Conservation (phyloP, 1,140 invertebrate species). For the Triops cancriformis region DNA sequence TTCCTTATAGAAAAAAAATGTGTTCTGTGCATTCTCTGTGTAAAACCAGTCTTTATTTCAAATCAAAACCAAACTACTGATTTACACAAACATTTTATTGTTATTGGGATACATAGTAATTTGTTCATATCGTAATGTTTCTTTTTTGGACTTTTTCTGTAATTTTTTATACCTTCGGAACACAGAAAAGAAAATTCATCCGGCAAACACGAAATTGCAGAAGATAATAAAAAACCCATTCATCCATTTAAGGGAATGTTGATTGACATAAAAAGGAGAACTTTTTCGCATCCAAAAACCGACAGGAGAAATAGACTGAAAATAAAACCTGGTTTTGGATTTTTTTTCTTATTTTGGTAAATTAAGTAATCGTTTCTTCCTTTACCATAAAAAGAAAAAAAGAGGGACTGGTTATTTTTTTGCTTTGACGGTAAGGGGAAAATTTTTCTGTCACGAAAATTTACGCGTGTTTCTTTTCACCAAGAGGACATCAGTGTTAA, state of each 20-base stretch:
- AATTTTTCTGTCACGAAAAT: neutral
- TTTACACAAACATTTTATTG: constrained; percentile 14
- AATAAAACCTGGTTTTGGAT: neutral
- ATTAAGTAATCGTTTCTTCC: neutral
- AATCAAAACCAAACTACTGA: constrained; percentile 14
- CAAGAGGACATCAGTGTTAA: constrained; percentile 5
- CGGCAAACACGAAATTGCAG: constrained; percentile 12
- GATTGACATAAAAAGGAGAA: constrained; percentile 14
- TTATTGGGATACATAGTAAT: constrained; percentile 14
- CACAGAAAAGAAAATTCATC: constrained; percentile 2
- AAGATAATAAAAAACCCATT: constrained; percentile 10
- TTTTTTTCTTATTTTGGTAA: neutral
- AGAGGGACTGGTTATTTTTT: neutral
- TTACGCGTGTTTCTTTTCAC: neutral
- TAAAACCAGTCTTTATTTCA: constrained; percentile 11
- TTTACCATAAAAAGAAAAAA: neutral
- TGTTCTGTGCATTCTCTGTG: neutral
- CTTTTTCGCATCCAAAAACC: neutral
- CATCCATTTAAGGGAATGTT: constrained; percentile 10
- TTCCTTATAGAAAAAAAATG: neutral
- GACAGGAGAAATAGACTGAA: constrained; percentile 13
- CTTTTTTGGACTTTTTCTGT: constrained; percentile 14
- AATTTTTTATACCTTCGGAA: constrained; percentile 11
- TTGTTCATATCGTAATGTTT: constrained; percentile 11
- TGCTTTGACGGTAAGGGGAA: neutral